Evolutionary conservation across 1,140 invertebrate species (phyloP).

Genomic region (Reticulitermes speratus): DNA sequence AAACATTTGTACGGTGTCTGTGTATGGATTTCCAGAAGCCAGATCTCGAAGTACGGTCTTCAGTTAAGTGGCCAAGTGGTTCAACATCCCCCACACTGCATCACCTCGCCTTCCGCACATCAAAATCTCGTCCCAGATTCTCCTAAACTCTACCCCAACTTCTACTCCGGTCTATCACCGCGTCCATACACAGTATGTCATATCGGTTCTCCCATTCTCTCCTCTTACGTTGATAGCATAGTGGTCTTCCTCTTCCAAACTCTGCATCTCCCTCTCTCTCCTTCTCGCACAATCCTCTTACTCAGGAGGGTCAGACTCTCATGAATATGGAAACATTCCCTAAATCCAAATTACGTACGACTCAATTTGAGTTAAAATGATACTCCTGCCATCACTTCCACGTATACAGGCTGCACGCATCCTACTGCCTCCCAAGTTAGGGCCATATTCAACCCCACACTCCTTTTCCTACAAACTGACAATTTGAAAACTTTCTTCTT

Average conservation of each 20-base stretch:
- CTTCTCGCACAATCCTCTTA: not conserved
- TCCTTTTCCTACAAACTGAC: not conserved
- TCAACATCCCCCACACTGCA: not conserved
- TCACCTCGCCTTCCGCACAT: not conserved
- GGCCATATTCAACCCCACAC: not conserved
- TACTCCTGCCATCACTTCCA: not conserved
- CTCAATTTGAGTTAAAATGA: slow-evolving; percentile 19
- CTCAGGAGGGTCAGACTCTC: not conserved
- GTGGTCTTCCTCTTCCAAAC: no score
- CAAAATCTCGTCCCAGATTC: not conserved
- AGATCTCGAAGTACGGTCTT: not conserved
- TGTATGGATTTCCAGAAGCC: not conserved
- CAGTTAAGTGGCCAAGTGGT: not conserved
- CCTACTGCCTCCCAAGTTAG: not conserved
- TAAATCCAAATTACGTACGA: slow-evolving; percentile 3
- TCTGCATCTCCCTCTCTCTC: not conserved
- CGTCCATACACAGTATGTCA: not conserved
- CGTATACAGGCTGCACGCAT: not conserved
- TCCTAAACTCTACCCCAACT: not conserved
- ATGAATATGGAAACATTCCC: not conserved
- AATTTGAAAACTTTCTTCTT: slow-evolving; percentile 1
- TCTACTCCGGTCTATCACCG: not conserved
- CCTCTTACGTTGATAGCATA: not conserved
- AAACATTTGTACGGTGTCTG: not conserved
- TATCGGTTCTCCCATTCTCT: not conserved